Conservation (phyloP, 1,140 invertebrate species). For the Diachasma alloeum region DNA sequence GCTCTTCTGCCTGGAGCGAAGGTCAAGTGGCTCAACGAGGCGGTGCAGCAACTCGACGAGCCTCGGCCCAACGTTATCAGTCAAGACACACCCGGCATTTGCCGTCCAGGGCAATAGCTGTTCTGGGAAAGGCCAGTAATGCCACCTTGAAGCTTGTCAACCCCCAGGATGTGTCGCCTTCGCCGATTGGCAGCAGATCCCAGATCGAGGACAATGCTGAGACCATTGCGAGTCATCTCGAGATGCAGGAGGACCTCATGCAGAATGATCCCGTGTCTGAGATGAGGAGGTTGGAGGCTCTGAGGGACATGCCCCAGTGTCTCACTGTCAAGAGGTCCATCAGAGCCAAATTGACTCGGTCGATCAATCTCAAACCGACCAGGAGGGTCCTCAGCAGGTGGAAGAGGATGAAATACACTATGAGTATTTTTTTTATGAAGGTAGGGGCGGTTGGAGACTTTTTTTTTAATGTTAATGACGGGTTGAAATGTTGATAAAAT, state of each 20-base stretch:
- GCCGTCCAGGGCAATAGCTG: conserved; percentile 16
- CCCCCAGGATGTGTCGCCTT: conserved; percentile 27
- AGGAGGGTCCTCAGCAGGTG: conserved; percentile 64
- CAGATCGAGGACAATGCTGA: conserved; percentile 57
- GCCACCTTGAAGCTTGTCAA: neutral
- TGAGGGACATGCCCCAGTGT: conserved; percentile 71
- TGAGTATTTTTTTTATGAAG: conserved; percentile 59
- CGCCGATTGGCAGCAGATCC: neutral
- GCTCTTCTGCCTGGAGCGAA: conserved; percentile 1
- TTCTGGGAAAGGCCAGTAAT: neutral
- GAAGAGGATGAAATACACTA: conserved; percentile 68
- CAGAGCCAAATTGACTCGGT: conserved; percentile 68
- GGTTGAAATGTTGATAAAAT: too few relatives aligned
- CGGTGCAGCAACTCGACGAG: neutral
- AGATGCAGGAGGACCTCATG: conserved; percentile 69
- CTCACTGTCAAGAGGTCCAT: conserved; percentile 71
- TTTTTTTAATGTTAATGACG: too few relatives aligned
- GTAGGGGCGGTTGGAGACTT: too few relatives aligned
- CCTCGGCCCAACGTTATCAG: conserved; percentile 20
- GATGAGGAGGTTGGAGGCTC: conserved; percentile 67
- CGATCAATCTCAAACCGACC: conserved; percentile 64
- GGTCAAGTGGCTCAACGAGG: neutral
- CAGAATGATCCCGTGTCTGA: conserved; percentile 68
- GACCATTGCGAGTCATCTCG: conserved; percentile 69
- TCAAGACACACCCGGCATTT: conserved; percentile 31